phyloP scores from a whole-genome alignment of 2,797 vertebrate genomes.

The Oophaga sylvatica region DNA sequence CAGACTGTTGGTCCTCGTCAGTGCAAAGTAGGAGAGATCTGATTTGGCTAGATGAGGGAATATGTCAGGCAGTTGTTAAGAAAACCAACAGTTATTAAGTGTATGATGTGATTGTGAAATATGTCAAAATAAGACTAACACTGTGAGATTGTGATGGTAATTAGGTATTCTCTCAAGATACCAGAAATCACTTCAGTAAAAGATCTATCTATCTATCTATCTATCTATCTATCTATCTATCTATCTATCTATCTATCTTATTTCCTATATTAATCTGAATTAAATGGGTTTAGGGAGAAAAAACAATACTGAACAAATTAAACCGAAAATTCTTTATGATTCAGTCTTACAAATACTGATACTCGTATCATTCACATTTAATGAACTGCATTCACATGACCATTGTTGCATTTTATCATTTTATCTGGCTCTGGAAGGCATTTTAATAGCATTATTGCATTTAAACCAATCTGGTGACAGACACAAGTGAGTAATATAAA shows the following conservation, averaged over 20 bases:
- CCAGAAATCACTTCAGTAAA: too few relatives aligned
- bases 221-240: too few relatives aligned
- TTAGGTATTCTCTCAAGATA: not conserved
- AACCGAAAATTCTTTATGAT: not conserved
- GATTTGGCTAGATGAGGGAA: too few relatives aligned
- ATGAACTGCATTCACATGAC: conserved; percentile 57
- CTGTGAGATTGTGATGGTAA: not conserved
- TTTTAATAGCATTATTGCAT: conserved; percentile 74
- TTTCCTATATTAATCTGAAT: not conserved
- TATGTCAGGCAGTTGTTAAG: too few relatives aligned
- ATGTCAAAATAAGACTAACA: not conserved
- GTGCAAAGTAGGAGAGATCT: too few relatives aligned
- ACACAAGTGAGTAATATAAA: conserved; percentile 76
- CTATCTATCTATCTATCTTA: not conserved
- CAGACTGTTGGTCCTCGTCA: too few relatives aligned
- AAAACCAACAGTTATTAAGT: too few relatives aligned
- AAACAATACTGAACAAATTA: conserved; percentile 7
- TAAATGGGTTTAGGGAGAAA: not conserved
- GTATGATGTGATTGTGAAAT: too few relatives aligned
- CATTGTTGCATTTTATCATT: conserved; percentile 66
- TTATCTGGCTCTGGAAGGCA: conserved; percentile 68
- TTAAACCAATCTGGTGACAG: conserved; percentile 75
- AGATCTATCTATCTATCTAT: too few relatives aligned
- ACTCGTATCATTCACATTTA: conserved; percentile 55
- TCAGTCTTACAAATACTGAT: conserved; percentile 15